A percentile compares a stretch with the other conserved stretches of the same genome.
Conservation (phyloP, 1,140 invertebrate genomes). For the Drosophila mauritiana region DNA sequence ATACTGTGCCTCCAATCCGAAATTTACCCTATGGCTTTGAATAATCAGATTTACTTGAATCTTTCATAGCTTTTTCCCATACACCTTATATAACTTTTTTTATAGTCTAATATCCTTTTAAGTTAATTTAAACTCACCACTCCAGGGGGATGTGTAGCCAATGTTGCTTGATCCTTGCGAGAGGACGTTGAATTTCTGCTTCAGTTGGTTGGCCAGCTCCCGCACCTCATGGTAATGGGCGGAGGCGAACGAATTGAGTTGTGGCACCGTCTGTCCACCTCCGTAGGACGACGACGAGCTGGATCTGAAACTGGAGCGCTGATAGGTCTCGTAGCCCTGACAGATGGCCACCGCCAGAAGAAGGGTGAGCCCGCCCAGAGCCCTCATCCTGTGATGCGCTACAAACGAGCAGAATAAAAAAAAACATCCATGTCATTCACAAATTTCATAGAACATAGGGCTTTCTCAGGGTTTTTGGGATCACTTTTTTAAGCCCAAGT, state of each 20-base stretch:
- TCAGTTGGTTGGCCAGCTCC: slow-evolving; percentile 67
- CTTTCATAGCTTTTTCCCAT: background rate
- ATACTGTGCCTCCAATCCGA: too few species aligned
- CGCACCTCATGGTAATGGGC: slow-evolving; percentile 64
- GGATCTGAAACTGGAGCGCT: slow-evolving; percentile 44
- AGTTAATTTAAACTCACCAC: slow-evolving; percentile 47
- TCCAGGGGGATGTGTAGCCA: slow-evolving; percentile 47
- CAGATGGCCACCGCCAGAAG: slow-evolving; percentile 56
- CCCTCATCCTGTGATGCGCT: slow-evolving; percentile 54
- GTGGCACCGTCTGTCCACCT: slow-evolving; percentile 15
- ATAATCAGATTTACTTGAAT: too few species aligned
- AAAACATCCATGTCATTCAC: slow-evolving; percentile 63
- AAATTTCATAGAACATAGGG: slow-evolving; percentile 28
- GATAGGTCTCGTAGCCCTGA: slow-evolving; percentile 41
- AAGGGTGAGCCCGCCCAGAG: slow-evolving; percentile 50
- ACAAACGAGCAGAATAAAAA: slow-evolving; percentile 13
- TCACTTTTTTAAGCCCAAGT: slow-evolving; percentile 17
- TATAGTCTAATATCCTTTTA: background rate
- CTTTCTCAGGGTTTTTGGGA: slow-evolving; percentile 12
- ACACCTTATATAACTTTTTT: background rate
- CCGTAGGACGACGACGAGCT: slow-evolving; percentile 55
- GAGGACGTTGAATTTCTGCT: slow-evolving; percentile 68
- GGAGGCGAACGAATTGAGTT: slow-evolving; percentile 63
- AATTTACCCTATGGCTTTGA: too few species aligned
- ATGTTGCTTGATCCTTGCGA: slow-evolving; percentile 50